These are phyloP conservation scores for Saguinus imperator DNA, from an alignment of 2,113 vertebrate genomes.

Conservation along the genomic window DNA sequence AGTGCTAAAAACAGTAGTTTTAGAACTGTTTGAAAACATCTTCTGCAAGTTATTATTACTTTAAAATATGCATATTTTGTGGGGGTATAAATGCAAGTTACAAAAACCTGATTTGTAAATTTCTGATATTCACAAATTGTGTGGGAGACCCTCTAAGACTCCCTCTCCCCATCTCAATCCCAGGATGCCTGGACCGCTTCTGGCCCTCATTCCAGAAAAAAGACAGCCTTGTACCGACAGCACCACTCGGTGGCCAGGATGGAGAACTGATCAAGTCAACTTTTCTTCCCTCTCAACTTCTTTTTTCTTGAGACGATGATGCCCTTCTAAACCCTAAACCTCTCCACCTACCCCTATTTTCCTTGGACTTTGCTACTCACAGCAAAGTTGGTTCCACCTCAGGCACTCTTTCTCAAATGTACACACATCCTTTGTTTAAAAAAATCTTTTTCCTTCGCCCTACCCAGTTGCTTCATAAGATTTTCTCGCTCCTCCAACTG, in stretches of 20 bases:
- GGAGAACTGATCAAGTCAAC: conserved; percentile 1
- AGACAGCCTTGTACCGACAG: conserved; percentile 34
- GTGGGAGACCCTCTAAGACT: not conserved
- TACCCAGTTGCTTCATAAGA: not conserved
- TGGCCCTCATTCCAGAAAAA: not conserved
- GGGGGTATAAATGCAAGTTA: not conserved
- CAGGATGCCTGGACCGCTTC: not conserved
- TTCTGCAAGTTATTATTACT: conserved; percentile 15
- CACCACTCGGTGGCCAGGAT: conserved; percentile 60
- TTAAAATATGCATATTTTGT: not conserved
- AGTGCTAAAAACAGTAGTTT: not conserved
- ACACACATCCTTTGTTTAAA: not conserved
- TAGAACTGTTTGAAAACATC: not conserved
- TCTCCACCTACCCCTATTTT: not conserved
- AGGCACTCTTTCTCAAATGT: not conserved
- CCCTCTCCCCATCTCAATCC: not conserved
- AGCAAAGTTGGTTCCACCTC: not conserved
- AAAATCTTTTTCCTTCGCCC: not conserved
- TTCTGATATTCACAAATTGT: not conserved
- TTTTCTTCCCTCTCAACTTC: not conserved
- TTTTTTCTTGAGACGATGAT: not conserved
- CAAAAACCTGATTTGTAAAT: not conserved
- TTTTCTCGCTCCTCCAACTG: not conserved
- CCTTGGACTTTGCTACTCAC: not conserved
- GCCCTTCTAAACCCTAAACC: not conserved